These are phyloP conservation scores for Tiphia femorata DNA, from an alignment of 2,888 invertebrate genomes.

Conservation along the genomic window DNA sequence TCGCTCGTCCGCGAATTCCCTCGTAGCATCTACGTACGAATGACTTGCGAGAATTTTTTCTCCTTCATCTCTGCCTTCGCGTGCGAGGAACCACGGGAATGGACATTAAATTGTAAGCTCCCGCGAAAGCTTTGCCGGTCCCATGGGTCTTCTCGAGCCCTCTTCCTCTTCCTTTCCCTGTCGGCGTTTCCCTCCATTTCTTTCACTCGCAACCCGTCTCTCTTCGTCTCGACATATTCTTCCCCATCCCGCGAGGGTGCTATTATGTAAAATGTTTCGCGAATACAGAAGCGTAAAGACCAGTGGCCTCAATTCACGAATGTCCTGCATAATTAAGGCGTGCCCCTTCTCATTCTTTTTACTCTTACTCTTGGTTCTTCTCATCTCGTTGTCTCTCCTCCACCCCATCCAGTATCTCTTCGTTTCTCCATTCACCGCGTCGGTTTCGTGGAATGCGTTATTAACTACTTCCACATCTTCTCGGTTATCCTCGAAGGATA, in stretches of 20 bases:
- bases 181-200: not conserved
- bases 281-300: constrained; percentile 28
- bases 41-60: too few relatives aligned
- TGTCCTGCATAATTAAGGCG: constrained; percentile 34
- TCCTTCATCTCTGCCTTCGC: too few relatives aligned
- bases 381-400: too few relatives aligned
- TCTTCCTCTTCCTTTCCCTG: not conserved
- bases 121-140: not conserved
- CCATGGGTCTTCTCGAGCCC: not conserved
- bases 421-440: too few relatives aligned
- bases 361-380: too few relatives aligned
- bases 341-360: too few relatives aligned
- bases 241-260: constrained; percentile 32
- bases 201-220: constrained; percentile 1
- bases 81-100: not conserved
- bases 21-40: too few relatives aligned
- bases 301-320: constrained; percentile 41
- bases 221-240: constrained; percentile 23
- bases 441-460: constrained; percentile 1
- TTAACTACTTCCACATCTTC: not conserved
- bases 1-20: too few relatives aligned
- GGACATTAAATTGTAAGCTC: not conserved
- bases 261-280: constrained; percentile 40
- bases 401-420: too few relatives aligned
- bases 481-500: not conserved